phyloP scores from a whole-genome alignment of 2,888 invertebrate genomes.

The Brachyopa scutellaris region DNA sequence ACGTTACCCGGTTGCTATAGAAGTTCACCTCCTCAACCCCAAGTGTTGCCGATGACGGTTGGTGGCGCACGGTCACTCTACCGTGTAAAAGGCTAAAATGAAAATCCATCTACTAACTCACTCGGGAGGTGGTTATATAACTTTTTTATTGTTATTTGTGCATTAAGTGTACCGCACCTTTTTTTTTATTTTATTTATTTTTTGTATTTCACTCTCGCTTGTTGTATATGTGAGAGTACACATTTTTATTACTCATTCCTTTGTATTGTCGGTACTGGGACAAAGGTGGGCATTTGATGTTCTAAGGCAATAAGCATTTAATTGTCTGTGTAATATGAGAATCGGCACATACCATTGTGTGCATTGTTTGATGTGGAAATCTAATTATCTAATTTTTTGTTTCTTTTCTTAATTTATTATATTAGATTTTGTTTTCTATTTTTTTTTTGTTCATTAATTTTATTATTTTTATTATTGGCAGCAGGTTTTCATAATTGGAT shows the following conservation, averaged over 20 bases:
- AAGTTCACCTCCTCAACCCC: not conserved
- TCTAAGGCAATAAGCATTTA: conserved; percentile 31
- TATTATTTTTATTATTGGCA: too few species aligned
- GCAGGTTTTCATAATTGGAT: too few species aligned
- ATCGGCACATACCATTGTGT: not conserved
- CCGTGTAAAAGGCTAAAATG: conserved; percentile 21
- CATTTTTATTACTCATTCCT: conserved; percentile 11
- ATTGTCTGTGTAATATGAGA: conserved; percentile 38
- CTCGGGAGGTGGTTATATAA: not conserved
- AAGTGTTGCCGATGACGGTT: not conserved
- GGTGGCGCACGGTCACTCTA: conserved; percentile 5
- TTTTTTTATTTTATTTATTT: conserved; percentile 4
- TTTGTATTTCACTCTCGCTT: not conserved
- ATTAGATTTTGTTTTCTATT: too few species aligned
- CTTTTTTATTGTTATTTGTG: conserved; percentile 32
- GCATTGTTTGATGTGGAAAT: not conserved
- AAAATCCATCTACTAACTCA: conserved; percentile 22
- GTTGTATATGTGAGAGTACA: too few species aligned
- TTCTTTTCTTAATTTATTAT: too few species aligned
- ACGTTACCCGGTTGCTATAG: too few species aligned
- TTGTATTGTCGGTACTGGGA: not conserved
- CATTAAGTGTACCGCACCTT: conserved; percentile 52
- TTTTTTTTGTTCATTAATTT: too few species aligned
- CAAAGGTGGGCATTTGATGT: conserved; percentile 3
- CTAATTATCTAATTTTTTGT: not conserved